Evolutionary conservation across 2,888 invertebrate genomes (phyloP), one percentile per base, ranked within the genome.

Genomic region (Latrodectus elegans): DNA sequence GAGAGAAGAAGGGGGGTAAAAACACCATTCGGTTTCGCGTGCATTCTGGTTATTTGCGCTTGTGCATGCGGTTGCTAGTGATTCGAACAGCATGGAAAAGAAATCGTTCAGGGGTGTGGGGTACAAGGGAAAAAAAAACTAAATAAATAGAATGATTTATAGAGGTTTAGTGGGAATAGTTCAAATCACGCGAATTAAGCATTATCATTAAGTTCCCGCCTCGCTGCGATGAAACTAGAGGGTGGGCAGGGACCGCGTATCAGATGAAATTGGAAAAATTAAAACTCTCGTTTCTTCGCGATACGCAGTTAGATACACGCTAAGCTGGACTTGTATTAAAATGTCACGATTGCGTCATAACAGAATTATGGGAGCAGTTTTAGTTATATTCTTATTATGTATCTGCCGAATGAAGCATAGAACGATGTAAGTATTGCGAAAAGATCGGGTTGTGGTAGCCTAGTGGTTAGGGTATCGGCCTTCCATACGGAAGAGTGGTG

Each of bases 121-220:
- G 78, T 64, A 65, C 38, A 22, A 73, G 49, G 51, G 60, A 52
- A 77, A 73, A 77, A 78, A 87, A 79, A 78, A 84, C 80, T 75
- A 80, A 80, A 74, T 82, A 87, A 87, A 80, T 86, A 86, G 60
- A 86, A 87, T 87, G 86, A 87, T 87, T 87, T 87, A 87, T 87
- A 81, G 77, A 75, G 80, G 60, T 0, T 6, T 60, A n/a, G 60
- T 15, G n/a, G 86, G 86, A 87, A 87, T 87, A 81, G 68, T 81
- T 81, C 80, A 81, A 82, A 87, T 81, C 86, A 87, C 86, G 86
- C 86, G 86, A 87, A 87, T 87, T 87, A 87, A 77, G 86, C 86
- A 87, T 87, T 87, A 87, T 77, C 86, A 87, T 87, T 87, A 87
- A 81, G 81, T 68, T 60, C 86, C 76, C 77, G 65, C 81, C 77